Base-by-base conservation (phyloP, 2,888 invertebrate genomes). In the Amphipoea oculea region DNA sequence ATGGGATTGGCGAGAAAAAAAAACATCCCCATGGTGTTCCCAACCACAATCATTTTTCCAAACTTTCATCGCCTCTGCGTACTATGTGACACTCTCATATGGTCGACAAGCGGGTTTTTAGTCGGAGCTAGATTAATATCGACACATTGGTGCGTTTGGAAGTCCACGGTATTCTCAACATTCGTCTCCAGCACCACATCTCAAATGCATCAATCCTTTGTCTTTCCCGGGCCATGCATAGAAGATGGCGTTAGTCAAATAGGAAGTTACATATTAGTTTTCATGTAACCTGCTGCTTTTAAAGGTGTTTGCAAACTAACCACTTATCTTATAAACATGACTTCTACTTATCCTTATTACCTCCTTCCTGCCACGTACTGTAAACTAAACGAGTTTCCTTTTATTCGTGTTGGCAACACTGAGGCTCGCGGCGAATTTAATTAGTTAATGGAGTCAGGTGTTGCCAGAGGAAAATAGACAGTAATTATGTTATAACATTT, bases 381-480 rank as follows among this genome's bases (percentile, higher is more conserved):
- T 77, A 65, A 74, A 82, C 66, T 78, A 82, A 86, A 77, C 68
- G 65, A 73, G 77, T 84, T 81, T 72, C 78, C 84, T 86, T 86
- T 84, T 84, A 85, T 85, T 85, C 68, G 20, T 54, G 83, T 42
- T 86, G 72, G 83, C 67, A 86, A 73, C 83, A 84, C 85, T 75
- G 84, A 77, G 36, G 65, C 73, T 71, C 60, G 73, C 76, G 68
- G 79, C 29, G 63, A 87, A 86, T 79, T 83, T 81, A 87, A 85
- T 86, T 87, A 87, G 78, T 73, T 86, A 85, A 86, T 86, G 83
- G 87, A 82, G 82, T 79, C 82, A 86, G 80, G 87, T 87, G 84
- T 84, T 86, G 67, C 84, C 23, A 73, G 51, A 78, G 73, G 66
- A 79, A 81, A 85, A 85, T 78, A 78, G 73, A 77, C 69, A 62